phyloP scores from a whole-genome alignment of 2,888 invertebrate genomes.

The Diplazon laetatorius region DNA sequence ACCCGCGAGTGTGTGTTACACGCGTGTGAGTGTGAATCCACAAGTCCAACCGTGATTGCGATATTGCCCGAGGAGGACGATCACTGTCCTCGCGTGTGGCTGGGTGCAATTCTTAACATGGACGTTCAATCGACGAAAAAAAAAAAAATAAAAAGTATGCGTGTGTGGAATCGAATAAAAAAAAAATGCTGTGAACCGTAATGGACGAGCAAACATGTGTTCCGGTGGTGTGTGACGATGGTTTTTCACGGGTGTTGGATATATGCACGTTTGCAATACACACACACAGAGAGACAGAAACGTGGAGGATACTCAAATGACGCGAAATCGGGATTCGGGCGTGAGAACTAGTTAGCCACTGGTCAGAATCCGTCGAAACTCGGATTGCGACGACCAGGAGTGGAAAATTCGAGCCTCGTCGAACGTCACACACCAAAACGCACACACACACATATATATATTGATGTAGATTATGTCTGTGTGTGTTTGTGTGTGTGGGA shows the following conservation, averaged over 20 bases:
- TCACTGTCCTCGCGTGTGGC: too few relatives aligned
- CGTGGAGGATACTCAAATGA: conserved; percentile 33
- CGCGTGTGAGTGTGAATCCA: too few relatives aligned
- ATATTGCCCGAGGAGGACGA: too few relatives aligned
- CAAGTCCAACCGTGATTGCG: neutral
- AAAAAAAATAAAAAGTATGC: neutral
- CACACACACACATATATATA: too few relatives aligned
- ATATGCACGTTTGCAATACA: neutral
- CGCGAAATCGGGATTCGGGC: conserved; percentile 39
- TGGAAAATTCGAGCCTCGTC: conserved; percentile 35
- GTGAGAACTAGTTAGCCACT: conserved; percentile 20
- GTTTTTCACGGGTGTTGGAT: neutral
- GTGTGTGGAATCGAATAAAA: neutral
- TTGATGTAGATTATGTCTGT: too few relatives aligned
- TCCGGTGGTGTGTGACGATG: conserved; percentile 14
- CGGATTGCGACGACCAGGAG: conserved; percentile 4
- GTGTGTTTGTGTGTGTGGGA: too few relatives aligned
- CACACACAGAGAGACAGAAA: conserved; percentile 6
- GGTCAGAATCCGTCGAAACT: conserved; percentile 34
- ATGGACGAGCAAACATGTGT: conserved; percentile 43
- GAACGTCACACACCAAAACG: conserved; percentile 10
- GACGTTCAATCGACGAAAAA: too few relatives aligned
- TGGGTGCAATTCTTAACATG: too few relatives aligned
- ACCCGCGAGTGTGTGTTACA: too few relatives aligned
- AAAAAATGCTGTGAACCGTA: conserved; percentile 33